Evolutionary conservation across 2,797 vertebrate genomes (phyloP).

Genomic region (Emys orbicularis): DNA sequence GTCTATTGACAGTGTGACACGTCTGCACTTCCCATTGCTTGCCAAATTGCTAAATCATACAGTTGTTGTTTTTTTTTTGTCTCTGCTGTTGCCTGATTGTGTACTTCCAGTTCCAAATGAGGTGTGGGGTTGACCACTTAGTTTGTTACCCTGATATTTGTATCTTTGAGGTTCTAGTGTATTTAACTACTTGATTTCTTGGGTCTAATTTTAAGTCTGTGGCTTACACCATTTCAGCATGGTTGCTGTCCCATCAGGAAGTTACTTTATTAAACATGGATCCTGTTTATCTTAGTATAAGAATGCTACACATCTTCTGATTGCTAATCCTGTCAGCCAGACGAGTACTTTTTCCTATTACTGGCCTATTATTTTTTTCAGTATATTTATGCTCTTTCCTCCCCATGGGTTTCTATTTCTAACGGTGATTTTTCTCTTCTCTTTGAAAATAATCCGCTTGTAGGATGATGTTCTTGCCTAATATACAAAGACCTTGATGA

Average conservation of each 20-base stretch:
- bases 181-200: neutral
- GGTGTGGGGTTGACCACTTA: neutral
- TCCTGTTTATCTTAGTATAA: neutral
- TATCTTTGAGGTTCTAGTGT: neutral
- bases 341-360: neutral
- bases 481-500: neutral
- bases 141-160: neutral
- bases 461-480: neutral
- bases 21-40: neutral
- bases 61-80: neutral
- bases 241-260: neutral
- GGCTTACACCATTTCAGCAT: neutral
- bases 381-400: neutral
- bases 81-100: neutral
- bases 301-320: neutral
- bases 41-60: neutral
- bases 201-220: neutral
- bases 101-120: neutral
- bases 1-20: neutral
- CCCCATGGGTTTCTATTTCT: neutral
- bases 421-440: neutral
- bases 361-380: fast-evolving
- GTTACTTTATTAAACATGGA: neutral
- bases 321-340: neutral
- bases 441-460: neutral